A percentile compares a stretch with the other conserved stretches of the same genome.
phyloP scores from a whole-genome alignment of 2,888 invertebrate genomes.

The Phengaris arion region DNA sequence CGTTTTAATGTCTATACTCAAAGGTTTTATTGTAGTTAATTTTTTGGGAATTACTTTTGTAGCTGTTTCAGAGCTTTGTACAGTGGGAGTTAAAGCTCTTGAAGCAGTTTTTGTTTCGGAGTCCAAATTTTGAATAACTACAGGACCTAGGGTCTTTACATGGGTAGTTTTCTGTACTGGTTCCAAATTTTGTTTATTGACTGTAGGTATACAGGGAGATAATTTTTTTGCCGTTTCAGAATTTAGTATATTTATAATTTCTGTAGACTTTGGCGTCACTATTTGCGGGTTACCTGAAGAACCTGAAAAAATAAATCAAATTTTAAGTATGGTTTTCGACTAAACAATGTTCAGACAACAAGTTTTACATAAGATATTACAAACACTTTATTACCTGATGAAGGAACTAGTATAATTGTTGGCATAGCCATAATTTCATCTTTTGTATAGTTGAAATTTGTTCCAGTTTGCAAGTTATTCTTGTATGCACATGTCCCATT shows the following conservation, averaged over 20 bases:
- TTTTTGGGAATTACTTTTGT: background rate
- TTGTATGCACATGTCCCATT: conserved; percentile 67
- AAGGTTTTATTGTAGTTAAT: conserved; percentile 1
- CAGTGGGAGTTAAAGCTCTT: background rate
- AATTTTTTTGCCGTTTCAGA: background rate
- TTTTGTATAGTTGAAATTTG: conserved; percentile 52
- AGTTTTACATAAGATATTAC: background rate
- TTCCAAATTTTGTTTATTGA: conserved; percentile 4
- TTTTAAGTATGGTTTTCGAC: background rate
- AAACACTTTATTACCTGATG: conserved; percentile 53
- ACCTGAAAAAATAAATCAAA: background rate
- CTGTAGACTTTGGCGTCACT: conserved; percentile 8
- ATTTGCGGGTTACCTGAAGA: conserved; percentile 1
- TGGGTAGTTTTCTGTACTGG: background rate
- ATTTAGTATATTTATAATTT: background rate
- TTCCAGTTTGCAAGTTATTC: conserved; percentile 42
- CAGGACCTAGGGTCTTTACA: background rate
- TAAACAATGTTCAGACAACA: background rate
- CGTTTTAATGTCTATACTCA: background rate
- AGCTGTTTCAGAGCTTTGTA: background rate
- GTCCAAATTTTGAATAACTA: background rate
- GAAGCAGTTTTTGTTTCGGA: background rate
- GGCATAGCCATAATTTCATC: conserved; percentile 79
- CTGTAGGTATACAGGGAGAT: background rate
- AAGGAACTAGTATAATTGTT: conserved; percentile 67